A percentile compares a stretch with the other conserved stretches of the same genome.
These are phyloP conservation scores for Drosophila mayaguana DNA, from an alignment of 2,888 invertebrate genomes.

Conservation along the genomic window DNA sequence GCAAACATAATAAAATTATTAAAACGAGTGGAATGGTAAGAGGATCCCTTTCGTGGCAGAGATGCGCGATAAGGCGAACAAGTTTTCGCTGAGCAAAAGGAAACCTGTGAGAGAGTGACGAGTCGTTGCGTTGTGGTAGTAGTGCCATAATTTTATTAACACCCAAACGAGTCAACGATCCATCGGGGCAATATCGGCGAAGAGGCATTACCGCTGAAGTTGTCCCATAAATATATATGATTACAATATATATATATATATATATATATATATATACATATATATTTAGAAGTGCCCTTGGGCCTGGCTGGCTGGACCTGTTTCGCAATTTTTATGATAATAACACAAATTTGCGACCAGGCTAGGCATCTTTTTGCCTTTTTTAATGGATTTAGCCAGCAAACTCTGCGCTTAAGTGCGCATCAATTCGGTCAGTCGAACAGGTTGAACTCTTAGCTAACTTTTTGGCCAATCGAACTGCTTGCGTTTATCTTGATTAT, in stretches of 20 bases:
- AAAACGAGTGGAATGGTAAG: slow-evolving; percentile 69
- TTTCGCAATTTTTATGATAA: slow-evolving; percentile 74
- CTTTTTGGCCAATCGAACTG: slow-evolving; percentile 57
- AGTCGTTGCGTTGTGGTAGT: slow-evolving; percentile 30
- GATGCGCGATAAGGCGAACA: slow-evolving; percentile 55
- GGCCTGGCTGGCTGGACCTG: slow-evolving; percentile 47
- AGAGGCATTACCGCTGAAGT: slow-evolving; percentile 38
- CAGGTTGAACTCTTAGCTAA: slow-evolving; percentile 63
- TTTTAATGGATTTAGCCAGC: slow-evolving; percentile 44
- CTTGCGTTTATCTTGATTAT: slow-evolving; percentile 74
- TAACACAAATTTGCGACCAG: slow-evolving; percentile 67
- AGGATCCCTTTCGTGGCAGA: slow-evolving; percentile 50
- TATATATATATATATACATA: slow-evolving; percentile 59
- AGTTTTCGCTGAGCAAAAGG: slow-evolving; percentile 29
- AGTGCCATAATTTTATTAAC: slow-evolving; percentile 73
- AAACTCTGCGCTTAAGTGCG: slow-evolving; percentile 43
- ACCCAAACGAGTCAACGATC: slow-evolving; percentile 56
- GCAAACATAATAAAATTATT: slow-evolving; percentile 75
- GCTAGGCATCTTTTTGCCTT: slow-evolving; percentile 1
- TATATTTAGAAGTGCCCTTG: slow-evolving; percentile 62
- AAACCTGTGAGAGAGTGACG: slow-evolving; percentile 34
- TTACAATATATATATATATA: slow-evolving; percentile 73
- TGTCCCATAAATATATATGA: slow-evolving; percentile 79
- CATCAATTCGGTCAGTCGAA: slow-evolving; percentile 77
- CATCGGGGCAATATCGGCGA: slow-evolving; percentile 31